phyloP scores from a whole-genome alignment of 2,797 vertebrate genomes.

The Anisognathus igniventris region DNA sequence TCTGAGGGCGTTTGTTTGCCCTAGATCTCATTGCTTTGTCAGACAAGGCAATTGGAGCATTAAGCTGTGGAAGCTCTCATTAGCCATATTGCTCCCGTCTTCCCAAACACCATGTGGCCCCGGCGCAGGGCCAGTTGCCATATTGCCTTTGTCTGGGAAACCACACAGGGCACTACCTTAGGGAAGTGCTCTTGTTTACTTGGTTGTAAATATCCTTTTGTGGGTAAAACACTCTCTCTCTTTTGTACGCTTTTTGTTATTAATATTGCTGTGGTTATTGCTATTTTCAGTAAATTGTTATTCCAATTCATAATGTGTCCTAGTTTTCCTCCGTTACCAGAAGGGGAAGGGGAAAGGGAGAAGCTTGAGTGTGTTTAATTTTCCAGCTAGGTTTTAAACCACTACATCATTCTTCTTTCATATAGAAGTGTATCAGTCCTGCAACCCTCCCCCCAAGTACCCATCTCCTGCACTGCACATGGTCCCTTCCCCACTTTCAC shows the following conservation, averaged over 20 bases:
- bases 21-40: background rate
- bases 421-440: background rate
- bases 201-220: background rate
- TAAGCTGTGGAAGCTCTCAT: background rate
- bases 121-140: background rate
- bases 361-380: background rate
- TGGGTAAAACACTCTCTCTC: background rate
- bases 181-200: background rate
- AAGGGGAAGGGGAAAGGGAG: background rate
- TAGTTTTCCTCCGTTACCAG: background rate
- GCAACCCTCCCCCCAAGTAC: background rate
- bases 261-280: background rate
- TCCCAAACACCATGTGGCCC: rapidly evolving
- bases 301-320: background rate
- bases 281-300: background rate
- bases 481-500: background rate
- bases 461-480: background rate
- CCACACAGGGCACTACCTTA: background rate
- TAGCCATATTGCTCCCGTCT: background rate
- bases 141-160: background rate
- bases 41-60: background rate
- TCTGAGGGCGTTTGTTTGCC: background rate
- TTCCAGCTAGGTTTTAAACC: background rate
- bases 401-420: background rate
- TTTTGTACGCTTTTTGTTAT: background rate